phyloP scores from a whole-genome alignment of 2,888 invertebrate genomes.

The Cataglyphis cursor region DNA sequence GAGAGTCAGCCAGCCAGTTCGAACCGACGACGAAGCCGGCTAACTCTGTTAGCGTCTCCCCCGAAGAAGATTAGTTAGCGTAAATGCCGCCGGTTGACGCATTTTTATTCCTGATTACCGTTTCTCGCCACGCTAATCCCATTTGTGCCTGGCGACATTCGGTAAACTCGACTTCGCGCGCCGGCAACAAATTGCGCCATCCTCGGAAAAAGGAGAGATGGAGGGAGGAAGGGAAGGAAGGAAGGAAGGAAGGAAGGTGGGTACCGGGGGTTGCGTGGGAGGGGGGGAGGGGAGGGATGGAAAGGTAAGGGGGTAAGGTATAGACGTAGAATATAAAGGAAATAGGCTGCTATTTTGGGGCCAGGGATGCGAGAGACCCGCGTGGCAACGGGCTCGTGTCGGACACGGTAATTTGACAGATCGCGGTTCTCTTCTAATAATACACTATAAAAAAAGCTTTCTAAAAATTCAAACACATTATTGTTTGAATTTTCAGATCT shows the following conservation, averaged over 20 bases:
- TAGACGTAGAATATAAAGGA: constrained; percentile 27
- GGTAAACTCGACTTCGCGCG: constrained; percentile 71
- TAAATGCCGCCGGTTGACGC: constrained; percentile 83
- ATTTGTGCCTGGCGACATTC: constrained; percentile 77
- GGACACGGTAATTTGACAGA: not conserved
- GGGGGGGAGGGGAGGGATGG: not conserved
- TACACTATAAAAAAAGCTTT: not conserved
- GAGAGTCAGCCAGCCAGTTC: not conserved
- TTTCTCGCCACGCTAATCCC: constrained; percentile 81
- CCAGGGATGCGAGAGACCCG: not conserved
- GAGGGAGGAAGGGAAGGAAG: constrained; percentile 36
- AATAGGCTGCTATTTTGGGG: constrained; percentile 40
- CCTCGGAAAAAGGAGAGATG: constrained; percentile 40
- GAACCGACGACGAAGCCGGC: constrained; percentile 54
- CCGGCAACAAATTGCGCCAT: constrained; percentile 48
- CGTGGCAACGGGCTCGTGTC: not conserved
- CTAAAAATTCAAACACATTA: too few relatives aligned
- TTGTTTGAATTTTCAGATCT: too few relatives aligned
- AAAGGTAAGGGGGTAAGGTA: not conserved
- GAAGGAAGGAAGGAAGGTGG: constrained; percentile 28
- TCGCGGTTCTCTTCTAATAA: not conserved
- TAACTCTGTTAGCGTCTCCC: constrained; percentile 80
- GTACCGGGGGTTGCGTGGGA: not conserved
- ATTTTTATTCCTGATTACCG: constrained; percentile 85
- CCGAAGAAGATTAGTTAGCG: constrained; percentile 85